Conservation (phyloP, 1,140 invertebrate species). For the Meloidogyne floridensis region DNA sequence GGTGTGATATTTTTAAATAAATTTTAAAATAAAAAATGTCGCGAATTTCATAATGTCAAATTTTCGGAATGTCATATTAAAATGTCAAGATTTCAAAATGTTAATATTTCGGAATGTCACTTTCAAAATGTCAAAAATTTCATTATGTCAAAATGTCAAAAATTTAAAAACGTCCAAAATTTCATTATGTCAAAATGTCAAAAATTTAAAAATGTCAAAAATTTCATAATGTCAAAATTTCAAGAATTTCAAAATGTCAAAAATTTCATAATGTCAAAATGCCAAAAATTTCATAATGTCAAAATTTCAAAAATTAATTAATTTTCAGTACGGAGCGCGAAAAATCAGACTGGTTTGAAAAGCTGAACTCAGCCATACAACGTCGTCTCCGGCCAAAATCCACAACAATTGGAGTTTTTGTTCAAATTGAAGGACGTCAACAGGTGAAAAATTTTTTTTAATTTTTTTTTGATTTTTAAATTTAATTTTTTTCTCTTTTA, state of each 20-base stretch:
- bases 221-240: background rate
- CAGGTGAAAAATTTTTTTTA: constrained; percentile 34
- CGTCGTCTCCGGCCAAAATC: constrained; percentile 23
- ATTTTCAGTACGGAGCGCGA: constrained; percentile 59
- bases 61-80: too few species aligned
- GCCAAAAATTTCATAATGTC: too few species aligned
- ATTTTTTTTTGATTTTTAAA: background rate
- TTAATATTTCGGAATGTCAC: too few species aligned
- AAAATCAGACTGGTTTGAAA: constrained; percentile 52
- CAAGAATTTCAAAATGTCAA: background rate
- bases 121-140: too few species aligned
- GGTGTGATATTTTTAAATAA: constrained; percentile 32
- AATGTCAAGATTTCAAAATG: background rate
- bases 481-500: too few species aligned
- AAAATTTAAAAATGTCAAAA: background rate
- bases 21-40: background rate
- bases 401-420: constrained; percentile 48
- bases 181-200: too few species aligned
- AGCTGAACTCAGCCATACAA: constrained; percentile 36
- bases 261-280: background rate
- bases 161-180: background rate
- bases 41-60: background rate
- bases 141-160: background rate
- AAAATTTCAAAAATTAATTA: background rate
- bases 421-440: constrained; percentile 52